Percentiles rank a stretch among this genome's conserved stretches.
These are phyloP conservation scores for Trypoxylon attenuatum DNA, from an alignment of 2,888 invertebrate genomes.

Conservation along the genomic window DNA sequence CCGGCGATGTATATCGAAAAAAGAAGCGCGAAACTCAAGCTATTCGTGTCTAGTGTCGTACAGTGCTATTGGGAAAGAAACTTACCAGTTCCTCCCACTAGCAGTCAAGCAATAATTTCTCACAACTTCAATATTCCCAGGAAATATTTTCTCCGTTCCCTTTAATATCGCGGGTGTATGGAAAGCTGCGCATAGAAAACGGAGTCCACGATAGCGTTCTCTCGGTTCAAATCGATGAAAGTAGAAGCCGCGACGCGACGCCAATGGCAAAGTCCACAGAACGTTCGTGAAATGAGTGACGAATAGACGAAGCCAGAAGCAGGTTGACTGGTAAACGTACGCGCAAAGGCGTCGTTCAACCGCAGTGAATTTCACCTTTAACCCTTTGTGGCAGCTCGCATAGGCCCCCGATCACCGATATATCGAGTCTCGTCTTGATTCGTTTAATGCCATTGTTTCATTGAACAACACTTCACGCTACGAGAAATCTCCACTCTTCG, in stretches of 20 bases:
- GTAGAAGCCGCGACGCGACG: background rate
- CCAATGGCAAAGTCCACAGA: background rate
- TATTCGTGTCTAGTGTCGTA: too few species aligned
- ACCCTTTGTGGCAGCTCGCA: background rate
- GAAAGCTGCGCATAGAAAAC: background rate
- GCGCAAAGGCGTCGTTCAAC: background rate
- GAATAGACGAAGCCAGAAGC: background rate
- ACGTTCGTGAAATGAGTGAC: conserved; percentile 6
- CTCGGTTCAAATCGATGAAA: background rate
- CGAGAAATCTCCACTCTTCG: too few species aligned
- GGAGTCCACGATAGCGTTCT: background rate
- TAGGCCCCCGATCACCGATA: background rate
- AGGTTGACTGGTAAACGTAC: background rate
- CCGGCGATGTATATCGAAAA: too few species aligned
- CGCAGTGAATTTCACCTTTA: background rate
- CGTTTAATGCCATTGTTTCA: background rate
- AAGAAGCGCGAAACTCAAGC: too few species aligned
- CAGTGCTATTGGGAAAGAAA: too few species aligned
- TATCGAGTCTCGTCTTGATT: background rate
- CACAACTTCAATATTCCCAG: conserved; percentile 5
- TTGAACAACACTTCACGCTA: background rate
- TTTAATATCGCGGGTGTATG: conserved; percentile 10
- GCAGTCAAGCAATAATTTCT: too few species aligned
- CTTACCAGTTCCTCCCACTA: too few species aligned
- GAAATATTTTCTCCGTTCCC: conserved; percentile 4